phyloP scores from a whole-genome alignment of 2,888 invertebrate species.

The Scelioninae gen. 2 region DNA sequence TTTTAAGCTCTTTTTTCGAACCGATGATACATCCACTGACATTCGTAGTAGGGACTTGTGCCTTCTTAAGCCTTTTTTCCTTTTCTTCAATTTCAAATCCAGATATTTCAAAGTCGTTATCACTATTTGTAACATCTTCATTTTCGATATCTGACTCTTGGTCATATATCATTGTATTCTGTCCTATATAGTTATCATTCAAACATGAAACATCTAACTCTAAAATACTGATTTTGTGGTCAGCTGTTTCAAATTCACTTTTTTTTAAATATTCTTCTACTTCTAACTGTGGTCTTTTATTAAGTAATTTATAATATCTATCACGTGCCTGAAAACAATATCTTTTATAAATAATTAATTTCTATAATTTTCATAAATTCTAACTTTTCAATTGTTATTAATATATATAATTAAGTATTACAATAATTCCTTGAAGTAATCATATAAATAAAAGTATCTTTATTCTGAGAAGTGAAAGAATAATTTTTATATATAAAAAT shows the following conservation, averaged over 20 bases:
- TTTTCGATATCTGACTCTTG: conserved; percentile 62
- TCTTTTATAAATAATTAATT: too few species aligned
- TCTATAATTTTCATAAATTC: too few species aligned
- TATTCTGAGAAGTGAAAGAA: too few species aligned
- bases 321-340: conserved; percentile 77
- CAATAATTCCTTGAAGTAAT: too few species aligned
- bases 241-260: conserved; percentile 85
- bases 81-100: conserved; percentile 76
- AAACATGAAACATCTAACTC: conserved; percentile 84
- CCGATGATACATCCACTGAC: conserved; percentile 57
- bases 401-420: too few species aligned
- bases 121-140: conserved; percentile 67
- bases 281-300: conserved; percentile 81
- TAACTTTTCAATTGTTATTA: too few species aligned
- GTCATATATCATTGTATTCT: conserved; percentile 78
- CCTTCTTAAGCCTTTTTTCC: conserved; percentile 51
- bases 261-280: conserved; percentile 80
- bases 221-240: conserved; percentile 86
- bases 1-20: conserved; percentile 83
- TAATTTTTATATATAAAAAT: too few species aligned
- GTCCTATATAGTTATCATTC: conserved; percentile 78
- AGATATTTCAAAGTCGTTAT: conserved; percentile 73
- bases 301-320: conserved; percentile 84
- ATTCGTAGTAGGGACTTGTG: conserved; percentile 62
- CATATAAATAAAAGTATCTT: too few species aligned